Base-by-base conservation (phyloP, 2,888 invertebrate genomes). In the Pristionchus entomophagus region DNA sequence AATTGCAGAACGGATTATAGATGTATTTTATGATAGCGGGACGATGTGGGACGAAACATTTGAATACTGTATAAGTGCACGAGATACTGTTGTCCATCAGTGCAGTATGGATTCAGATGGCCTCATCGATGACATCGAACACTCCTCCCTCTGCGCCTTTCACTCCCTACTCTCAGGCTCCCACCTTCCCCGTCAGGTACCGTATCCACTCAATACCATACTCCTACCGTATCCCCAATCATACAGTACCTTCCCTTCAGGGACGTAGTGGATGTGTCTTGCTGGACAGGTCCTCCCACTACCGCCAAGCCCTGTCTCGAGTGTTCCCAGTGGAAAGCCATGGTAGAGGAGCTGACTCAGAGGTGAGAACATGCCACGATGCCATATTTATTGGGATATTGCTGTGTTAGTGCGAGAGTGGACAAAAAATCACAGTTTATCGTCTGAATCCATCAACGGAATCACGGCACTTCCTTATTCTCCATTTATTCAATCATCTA, bases 261-360 rank as follows among this genome's bases (percentile, higher is more conserved):
- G 32, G 83, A 84, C 35, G 49, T 49, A 22, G 45, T n/a, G 4
- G 83, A 84, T 65, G 85, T 41, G 1, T 35, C 85, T 17, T 85
- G 73, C 41, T 85, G 85, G 85, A 91, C 91, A 0, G 91, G 91
- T 22, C 91, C 91, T 29, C 86, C 90, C 5, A 90, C 91, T 17
- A 89, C 90, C 0, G 86, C 87, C 41, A 90, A 91, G 73, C 91
- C 91, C 0, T 91, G 91, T 73, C 73, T 86, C 35, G 91, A 90
- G 73, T 91, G 91, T 86, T 86, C 88, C 0, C 85, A 81, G 17
- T 78, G 90, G 69, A 84, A 82, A 78, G 88, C 87, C 35, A 85
- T 88, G 26, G 82, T 90, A 10, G 84, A 88, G 51, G 86, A 86
- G n/a, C 45, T 86, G 51, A 45, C 73, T 26, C 35, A 38, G 38